Base-by-base conservation (phyloP, 2,797 vertebrate genomes). In the Pangasius sanitwongsei region DNA sequence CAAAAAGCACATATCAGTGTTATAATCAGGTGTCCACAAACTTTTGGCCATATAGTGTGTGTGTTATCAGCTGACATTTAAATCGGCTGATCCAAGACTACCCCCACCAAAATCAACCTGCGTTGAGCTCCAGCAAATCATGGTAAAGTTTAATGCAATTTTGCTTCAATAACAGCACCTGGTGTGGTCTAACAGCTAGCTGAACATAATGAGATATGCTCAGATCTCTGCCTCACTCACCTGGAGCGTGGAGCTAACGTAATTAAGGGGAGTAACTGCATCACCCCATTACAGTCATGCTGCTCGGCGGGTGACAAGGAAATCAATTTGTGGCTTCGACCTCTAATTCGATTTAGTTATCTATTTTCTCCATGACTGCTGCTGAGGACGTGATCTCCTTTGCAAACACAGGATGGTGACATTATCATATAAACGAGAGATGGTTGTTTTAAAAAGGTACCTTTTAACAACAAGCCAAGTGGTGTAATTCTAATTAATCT, bases 321-420 rank as follows among this genome's bases (percentile, higher is more conserved):
- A 88, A 91, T 91, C 37, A 50, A 87, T 90, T 87, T 87, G 75
- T 65, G 75, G 80, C 59, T 85, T 65, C 20, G 31, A 87, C 87
- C 48, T 74, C 84, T 90, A 90, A 89, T 89, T 88, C 59, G 57
- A 87, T 89, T 89, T 87, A 87, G 69, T 57, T 91, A 61, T 88
- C 89, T 89, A 86, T 89, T 75, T 88, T 87, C 31, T 72, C n/a
- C 41, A 59, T 83, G 70, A 61, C 65, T 86, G 83, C 85, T 59
- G 48, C 61, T 7, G 48, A 83, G 74, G 74, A 87, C 63, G 77
- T 83, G 57, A 80, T 78, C 31, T 65, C 72, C 85, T 57, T 75
- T 83, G 83, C 37, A 25, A 87, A 88, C 37, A 2, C 3, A 81
- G 31, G 44, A 13, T 15, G 15, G 69, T 23, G 69, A 70, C 57